These are phyloP conservation scores for Hylomyscus alleni DNA, from an alignment of 2,797 vertebrate species.

Conservation along the genomic window DNA sequence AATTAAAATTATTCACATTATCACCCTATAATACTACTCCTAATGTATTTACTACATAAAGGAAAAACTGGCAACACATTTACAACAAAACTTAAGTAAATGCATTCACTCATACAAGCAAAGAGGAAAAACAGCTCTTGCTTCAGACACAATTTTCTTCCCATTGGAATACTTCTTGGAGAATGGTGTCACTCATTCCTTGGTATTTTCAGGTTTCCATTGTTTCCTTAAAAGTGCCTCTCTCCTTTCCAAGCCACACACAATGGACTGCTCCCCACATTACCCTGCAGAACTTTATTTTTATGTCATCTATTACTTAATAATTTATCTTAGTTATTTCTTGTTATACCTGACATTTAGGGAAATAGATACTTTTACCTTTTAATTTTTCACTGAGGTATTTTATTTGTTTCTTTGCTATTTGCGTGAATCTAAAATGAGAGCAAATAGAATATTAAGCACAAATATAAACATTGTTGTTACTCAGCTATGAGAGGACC, in stretches of 20 bases:
- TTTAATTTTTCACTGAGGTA: not conserved
- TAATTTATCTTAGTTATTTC: no score
- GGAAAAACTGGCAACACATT: not conserved
- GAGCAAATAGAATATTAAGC: not conserved
- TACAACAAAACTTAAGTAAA: not conserved
- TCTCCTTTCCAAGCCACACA: not conserved
- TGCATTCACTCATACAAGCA: not conserved
- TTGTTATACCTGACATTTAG: not conserved
- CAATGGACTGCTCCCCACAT: no score
- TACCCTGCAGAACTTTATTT: not conserved
- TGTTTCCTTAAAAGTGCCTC: not conserved
- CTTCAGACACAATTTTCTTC: not conserved
- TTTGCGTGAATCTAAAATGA: not conserved
- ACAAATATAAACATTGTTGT: not conserved
- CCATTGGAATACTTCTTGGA: not conserved
- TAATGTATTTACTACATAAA: not conserved
- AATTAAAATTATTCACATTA: not conserved
- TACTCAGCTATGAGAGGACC: not conserved
- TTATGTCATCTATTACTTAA: not conserved
- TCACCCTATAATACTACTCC: not conserved
- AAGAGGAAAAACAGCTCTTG: not conserved
- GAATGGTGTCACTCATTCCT: not conserved
- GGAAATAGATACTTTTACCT: no score
- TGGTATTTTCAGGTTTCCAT: not conserved
- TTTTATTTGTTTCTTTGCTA: not conserved